Base-by-base conservation (phyloP, 2,113 vertebrate species). In the Chauna torquata region DNA sequence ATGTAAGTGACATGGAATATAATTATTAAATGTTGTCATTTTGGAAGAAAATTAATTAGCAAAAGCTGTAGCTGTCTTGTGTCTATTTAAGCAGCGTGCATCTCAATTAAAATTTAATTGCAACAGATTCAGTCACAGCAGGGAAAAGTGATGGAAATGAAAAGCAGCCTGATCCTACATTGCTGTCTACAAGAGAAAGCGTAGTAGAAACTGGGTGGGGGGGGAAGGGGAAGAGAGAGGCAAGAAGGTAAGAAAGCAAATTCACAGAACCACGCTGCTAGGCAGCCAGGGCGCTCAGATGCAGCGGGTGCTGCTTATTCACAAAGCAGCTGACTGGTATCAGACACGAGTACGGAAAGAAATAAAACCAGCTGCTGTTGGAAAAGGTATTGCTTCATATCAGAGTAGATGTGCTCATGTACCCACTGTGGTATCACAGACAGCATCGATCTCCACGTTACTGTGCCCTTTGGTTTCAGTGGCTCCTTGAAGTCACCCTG, bases 21-120 rank as follows among this genome's bases (percentile, higher is more conserved):
- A 97, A 98, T 98, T 97, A 98, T 98, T 98, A 98, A 98, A 97
- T 97, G 97, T 97, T 98, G 98, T 98, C 98, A 97, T 96, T 98
- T 97, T 86, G 30, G 97, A 98, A 98, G 96, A 97, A 98, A 98
- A 98, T 98, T 98, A 98, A 98, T 98, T 98, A 98, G 98, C 95
- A 97, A 94, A 90, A 95, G 97, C 96, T 96, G 96, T 96, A 97
- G 97, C 98, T 98, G 98, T 97, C 98, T 97, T 96, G 95, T 96
- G 97, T 98, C 97, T 97, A 96, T 97, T 98, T 98, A 97, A 97
- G 97, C 97, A 96, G 96, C 34, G 95, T 96, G 97, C 95, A 97
- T 98, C 97, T 98, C 98, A 98, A 98, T 98, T 98, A 98, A 98
- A 98, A 97, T 97, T 97, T 97, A 98, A 98, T 98, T 98, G 98